A percentile compares a stretch with the other conserved stretches of the same genome.
Evolutionary conservation across 2,113 vertebrate genomes (phyloP).

Genomic region (Eupsittula cactorum): DNA sequence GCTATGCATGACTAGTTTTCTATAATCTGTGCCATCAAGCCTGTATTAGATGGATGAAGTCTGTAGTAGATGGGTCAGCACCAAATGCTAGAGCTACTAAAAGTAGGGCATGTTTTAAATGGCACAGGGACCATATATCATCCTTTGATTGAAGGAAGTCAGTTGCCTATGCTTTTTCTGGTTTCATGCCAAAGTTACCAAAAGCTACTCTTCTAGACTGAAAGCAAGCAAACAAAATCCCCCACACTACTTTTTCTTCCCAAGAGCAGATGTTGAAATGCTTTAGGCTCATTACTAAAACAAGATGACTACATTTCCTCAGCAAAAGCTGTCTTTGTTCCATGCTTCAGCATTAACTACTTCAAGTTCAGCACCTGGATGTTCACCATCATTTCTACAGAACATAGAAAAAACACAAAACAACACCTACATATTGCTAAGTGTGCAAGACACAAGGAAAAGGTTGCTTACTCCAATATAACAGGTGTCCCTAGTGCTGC

Average conservation of each 20-base stretch:
- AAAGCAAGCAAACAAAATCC: not conserved
- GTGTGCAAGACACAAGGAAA: not conserved
- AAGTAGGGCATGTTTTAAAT: not conserved
- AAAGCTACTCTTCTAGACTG: not conserved
- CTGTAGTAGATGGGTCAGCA: not conserved
- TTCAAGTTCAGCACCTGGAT: not conserved
- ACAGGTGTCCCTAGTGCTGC: not conserved
- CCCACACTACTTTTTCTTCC: not conserved
- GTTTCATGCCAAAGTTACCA: not conserved
- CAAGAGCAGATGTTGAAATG: not conserved
- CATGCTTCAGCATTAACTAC: not conserved
- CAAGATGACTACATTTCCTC: not conserved
- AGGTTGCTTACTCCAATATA: not conserved
- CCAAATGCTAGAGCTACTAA: not conserved
- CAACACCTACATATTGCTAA: not conserved
- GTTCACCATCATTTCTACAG: not conserved
- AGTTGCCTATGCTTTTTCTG: not conserved
- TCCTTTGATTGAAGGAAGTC: not conserved
- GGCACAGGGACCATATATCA: not conserved
- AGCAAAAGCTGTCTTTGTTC: not conserved
- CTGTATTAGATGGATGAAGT: not conserved
- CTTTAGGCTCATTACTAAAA: conserved; percentile 6
- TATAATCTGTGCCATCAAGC: not conserved
- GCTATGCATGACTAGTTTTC: not conserved
- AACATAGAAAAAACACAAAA: not conserved